A percentile compares a stretch with the other conserved stretches of the same genome.
Evolutionary conservation across 2,888 invertebrate species (phyloP).

Genomic region (Cantharis flavilabris): DNA sequence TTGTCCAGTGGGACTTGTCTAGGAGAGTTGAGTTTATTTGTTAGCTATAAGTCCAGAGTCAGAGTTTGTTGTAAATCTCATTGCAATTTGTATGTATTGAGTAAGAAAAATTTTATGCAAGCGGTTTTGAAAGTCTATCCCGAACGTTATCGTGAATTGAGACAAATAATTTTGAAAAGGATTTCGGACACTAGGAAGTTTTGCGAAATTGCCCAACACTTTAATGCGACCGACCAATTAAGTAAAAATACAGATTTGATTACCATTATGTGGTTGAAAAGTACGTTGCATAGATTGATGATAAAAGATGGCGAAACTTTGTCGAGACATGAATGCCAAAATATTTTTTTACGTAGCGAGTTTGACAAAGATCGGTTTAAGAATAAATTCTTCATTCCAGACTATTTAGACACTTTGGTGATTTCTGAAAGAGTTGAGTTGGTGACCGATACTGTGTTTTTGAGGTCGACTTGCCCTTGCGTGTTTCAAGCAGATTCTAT

Average conservation of each 20-base stretch:
- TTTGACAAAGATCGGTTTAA: constrained; percentile 17
- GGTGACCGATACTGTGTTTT: constrained; percentile 30
- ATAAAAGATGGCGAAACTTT: constrained; percentile 17
- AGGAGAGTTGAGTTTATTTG: constrained; percentile 33
- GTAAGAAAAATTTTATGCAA: constrained; percentile 26
- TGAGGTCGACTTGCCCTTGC: constrained; percentile 30
- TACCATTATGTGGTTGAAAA: constrained; percentile 32
- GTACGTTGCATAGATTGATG: constrained; percentile 32
- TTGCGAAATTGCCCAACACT: not conserved
- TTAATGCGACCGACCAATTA: not conserved
- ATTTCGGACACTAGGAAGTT: not conserved
- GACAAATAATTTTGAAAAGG: not conserved
- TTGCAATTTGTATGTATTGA: constrained; percentile 34
- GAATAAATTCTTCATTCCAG: constrained; percentile 20
- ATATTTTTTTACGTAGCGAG: constrained; percentile 29
- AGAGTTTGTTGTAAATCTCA: constrained; percentile 36
- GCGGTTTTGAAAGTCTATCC: constrained; percentile 11
- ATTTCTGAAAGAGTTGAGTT: constrained; percentile 28
- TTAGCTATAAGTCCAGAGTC: constrained; percentile 31
- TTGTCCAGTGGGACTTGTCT: constrained; percentile 38
- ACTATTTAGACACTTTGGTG: constrained; percentile 28
- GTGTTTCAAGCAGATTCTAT: constrained; percentile 29
- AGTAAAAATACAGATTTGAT: constrained; percentile 7
- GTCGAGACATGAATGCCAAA: constrained; percentile 26
- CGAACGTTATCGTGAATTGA: not conserved